Evolutionary conservation across 2,113 vertebrate species (phyloP).

Genomic region (Anhinga anhinga): DNA sequence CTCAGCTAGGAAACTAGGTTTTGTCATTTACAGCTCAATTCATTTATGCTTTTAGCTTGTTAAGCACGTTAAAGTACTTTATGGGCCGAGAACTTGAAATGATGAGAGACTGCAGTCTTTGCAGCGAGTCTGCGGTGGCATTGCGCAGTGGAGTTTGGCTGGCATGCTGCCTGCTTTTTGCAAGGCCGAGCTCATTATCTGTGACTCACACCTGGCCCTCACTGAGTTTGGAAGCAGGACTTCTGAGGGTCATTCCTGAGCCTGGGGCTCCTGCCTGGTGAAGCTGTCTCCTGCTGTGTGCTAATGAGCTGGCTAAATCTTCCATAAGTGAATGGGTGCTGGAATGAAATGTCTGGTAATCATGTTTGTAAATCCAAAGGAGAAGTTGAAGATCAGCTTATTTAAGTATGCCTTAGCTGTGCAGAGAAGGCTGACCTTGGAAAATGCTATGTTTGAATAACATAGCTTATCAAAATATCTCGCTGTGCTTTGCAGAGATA

Average conservation of each 20-base stretch:
- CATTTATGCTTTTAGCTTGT: neutral
- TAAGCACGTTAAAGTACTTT: neutral
- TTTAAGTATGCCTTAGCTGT: neutral
- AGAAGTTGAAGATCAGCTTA: neutral
- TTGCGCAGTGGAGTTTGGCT: neutral
- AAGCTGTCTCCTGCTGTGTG: neutral
- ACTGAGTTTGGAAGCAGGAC: neutral
- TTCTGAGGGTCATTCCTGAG: neutral
- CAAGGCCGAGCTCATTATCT: neutral
- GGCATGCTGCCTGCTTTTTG: neutral
- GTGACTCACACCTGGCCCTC: neutral
- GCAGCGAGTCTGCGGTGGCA: neutral
- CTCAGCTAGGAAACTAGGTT: neutral
- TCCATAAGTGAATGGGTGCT: neutral
- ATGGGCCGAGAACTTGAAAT: neutral
- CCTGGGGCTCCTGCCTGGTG: neutral
- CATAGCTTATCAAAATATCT: neutral
- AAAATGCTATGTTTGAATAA: neutral
- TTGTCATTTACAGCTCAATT: neutral
- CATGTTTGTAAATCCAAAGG: neutral
- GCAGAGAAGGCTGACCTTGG: conserved; percentile 1
- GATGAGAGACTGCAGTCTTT: neutral
- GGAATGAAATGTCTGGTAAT: neutral
- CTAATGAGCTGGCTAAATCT: neutral
- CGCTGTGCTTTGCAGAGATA: neutral